Evolutionary conservation across 1,140 invertebrate genomes (phyloP), one percentile per base, ranked within the genome.

Genomic region (Harlomillsia oculata): DNA sequence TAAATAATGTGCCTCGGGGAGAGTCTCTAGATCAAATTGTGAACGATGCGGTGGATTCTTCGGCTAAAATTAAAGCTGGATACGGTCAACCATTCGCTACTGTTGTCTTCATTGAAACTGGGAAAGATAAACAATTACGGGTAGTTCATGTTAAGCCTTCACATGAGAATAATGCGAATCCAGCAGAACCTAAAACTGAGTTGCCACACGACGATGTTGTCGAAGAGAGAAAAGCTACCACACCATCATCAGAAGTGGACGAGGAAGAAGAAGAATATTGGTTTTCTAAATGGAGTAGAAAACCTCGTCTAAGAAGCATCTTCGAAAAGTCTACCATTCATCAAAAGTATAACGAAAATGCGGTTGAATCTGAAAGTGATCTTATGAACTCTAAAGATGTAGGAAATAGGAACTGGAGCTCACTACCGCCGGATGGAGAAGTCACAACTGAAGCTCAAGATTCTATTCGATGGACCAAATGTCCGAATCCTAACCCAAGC

Each of bases 181-280:
- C 32, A 9, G 28, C 28, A 14, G 28, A 16, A 8, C 16, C 18
- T 21, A 48, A 34, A 4, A 23, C 23, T 28, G 11, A 14, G 9
- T 14, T 28, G 9, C 13, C 26, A 40, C 28, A 29, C 13, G 37
- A 44, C 1, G 23, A 1, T 13, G 14, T 16, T n/a, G 21, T 23
- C 11, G 6, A 51, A 23, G 26, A 43, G 3, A n/a, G 13, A 26
- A 23, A 41, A 34, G 34, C 18, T 21, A 30, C 26, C 25, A 20
- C 26, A 29, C 16, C 5, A 30, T 36, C 29, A 26, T n/a, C 6
- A 50, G 51, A 50, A 2, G 26, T 23, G 1, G 55, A 53, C 18
- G 63, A 62, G 8, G 60, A 62, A 14, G 60, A 58, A 20, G 60
- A 62, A 18, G 63, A 65, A 16, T 65, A 65, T 44, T 65, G 59